Conservation (phyloP, 2,797 vertebrate genomes). For the Ataeniobius toweri region DNA sequence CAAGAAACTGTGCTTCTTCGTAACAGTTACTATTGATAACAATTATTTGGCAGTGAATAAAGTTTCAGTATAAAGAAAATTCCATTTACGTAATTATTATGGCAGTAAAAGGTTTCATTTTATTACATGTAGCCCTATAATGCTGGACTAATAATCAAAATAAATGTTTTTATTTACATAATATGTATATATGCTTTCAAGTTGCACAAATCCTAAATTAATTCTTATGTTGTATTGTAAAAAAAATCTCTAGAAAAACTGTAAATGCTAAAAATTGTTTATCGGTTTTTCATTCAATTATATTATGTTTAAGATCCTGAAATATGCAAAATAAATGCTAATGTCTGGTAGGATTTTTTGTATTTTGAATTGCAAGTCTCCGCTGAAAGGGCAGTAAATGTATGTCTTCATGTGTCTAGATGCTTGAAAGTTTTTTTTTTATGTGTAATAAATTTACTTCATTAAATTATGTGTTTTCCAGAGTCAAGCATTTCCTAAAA, state of each 20-base stretch:
- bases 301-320: not conserved
- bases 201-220: not conserved
- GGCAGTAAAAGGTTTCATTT: not conserved
- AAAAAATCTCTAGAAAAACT: not conserved
- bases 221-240: not conserved
- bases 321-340: not conserved
- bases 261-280: not conserved
- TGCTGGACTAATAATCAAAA: not conserved
- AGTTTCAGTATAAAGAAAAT: not conserved
- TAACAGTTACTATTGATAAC: not conserved
- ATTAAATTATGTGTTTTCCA: not conserved
- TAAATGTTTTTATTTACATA: not conserved
- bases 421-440: not conserved
- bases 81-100: not conserved
- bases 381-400: too few relatives aligned
- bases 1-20: not conserved
- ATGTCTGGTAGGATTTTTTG: not conserved
- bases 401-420: not conserved
- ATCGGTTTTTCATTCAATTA: not conserved
- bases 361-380: not conserved
- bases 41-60: not conserved
- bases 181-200: not conserved
- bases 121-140: not conserved
- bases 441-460: not conserved
- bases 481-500: not conserved